These are phyloP conservation scores for Falcaria lacertinaria DNA, from an alignment of 2,888 invertebrate species.

Conservation along the genomic window DNA sequence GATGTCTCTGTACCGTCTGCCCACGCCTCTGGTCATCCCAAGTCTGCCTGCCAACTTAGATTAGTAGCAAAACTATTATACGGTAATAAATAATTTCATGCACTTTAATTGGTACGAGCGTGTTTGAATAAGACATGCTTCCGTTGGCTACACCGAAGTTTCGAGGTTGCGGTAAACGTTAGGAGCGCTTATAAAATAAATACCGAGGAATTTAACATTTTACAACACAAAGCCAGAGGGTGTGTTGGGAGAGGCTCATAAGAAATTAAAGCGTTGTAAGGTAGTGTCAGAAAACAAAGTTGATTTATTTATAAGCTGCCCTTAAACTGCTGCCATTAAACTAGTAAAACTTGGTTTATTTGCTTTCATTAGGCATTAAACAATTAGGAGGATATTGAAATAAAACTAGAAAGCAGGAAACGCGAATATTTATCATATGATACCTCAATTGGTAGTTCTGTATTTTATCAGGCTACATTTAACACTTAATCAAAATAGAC, in stretches of 20 bases:
- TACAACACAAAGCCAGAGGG: neutral
- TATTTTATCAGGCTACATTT: too few relatives aligned
- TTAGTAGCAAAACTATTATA: conserved; percentile 21
- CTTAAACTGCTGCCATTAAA: too few relatives aligned
- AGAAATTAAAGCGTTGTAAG: neutral
- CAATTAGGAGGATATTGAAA: too few relatives aligned
- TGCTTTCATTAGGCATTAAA: too few relatives aligned
- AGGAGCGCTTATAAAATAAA: conserved; percentile 31
- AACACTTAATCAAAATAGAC: too few relatives aligned
- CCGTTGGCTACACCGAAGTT: conserved; percentile 30
- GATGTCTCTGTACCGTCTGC: neutral
- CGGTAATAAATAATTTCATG: conserved; percentile 44
- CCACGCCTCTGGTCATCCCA: neutral
- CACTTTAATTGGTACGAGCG: conserved; percentile 50
- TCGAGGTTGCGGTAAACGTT: conserved; percentile 26
- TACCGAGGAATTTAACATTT: conserved; percentile 27
- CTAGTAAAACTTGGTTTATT: too few relatives aligned
- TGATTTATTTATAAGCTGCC: neutral
- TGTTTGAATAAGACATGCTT: conserved; percentile 49
- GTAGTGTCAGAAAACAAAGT: neutral
- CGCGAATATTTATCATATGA: too few relatives aligned
- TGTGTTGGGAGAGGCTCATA: neutral
- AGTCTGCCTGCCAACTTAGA: conserved; percentile 33
- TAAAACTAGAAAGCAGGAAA: too few relatives aligned
- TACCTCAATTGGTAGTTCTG: too few relatives aligned